Evolutionary conservation across 2,113 vertebrate species (phyloP).

Genomic region (Micronisus gabar): DNA sequence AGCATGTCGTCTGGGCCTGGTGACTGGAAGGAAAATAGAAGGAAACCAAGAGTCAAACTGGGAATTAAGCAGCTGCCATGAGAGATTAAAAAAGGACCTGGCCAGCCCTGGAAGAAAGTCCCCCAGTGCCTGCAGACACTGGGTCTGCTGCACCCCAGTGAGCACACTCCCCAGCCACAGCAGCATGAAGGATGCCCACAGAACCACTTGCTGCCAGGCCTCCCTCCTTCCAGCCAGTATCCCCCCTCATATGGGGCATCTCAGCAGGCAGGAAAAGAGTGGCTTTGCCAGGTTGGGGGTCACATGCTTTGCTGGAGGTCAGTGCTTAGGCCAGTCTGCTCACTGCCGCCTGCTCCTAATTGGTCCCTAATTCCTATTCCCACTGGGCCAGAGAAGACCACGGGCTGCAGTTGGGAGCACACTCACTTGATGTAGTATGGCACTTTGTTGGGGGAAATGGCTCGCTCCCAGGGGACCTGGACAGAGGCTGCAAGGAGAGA

Average conservation of each 20-base stretch:
- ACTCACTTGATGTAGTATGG: constrained; percentile 99
- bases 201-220: neutral
- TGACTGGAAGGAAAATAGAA: constrained; percentile 77
- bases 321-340: neutral
- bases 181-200: neutral
- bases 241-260: neutral
- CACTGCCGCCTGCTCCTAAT: fast-evolving
- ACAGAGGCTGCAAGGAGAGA: constrained; percentile 86
- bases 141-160: neutral
- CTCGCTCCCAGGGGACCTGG: constrained; percentile 96
- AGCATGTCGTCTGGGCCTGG: constrained; percentile 97
- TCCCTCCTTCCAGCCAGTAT: neutral
- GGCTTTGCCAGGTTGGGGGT: neutral
- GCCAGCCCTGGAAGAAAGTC: fast-evolving
- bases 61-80: neutral
- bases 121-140: neutral
- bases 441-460: constrained; percentile 98
- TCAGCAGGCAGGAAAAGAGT: neutral
- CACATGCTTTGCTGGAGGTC: neutral
- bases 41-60: neutral
- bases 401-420: neutral
- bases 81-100: neutral
- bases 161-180: neutral
- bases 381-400: neutral
- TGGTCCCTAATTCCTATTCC: neutral